Percentiles rank a stretch among this genome's conserved stretches.
Evolutionary conservation across 2,888 invertebrate species (phyloP).

Genomic region (Athetis lepigone): DNA sequence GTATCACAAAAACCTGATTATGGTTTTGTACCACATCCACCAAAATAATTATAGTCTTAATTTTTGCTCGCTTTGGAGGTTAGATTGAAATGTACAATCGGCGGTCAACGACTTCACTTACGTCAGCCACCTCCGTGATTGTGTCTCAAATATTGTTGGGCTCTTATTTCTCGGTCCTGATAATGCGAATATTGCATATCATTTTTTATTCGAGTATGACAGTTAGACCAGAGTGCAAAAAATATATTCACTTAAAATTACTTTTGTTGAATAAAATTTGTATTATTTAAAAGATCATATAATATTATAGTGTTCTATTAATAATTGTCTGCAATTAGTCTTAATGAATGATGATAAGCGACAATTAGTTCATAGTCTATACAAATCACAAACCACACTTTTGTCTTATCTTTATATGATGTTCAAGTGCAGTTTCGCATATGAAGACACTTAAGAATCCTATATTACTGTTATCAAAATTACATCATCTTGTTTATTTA

Average conservation of each 20-base stretch:
- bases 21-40: constrained; percentile 12
- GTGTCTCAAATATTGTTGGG: constrained; percentile 40
- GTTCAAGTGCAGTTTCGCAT: constrained; percentile 27
- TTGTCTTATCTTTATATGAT: constrained; percentile 35
- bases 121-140: constrained; percentile 47
- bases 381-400: constrained; percentile 16
- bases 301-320: neutral
- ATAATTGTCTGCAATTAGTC: neutral
- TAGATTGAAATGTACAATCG: constrained; percentile 25
- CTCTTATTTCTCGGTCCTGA: constrained; percentile 25
- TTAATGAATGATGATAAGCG: constrained; percentile 13
- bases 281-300: neutral
- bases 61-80: constrained; percentile 24
- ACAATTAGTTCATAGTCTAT: constrained; percentile 41
- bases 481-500: constrained; percentile 26
- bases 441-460: constrained; percentile 31
- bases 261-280: too few relatives aligned
- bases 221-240: constrained; percentile 5
- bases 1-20: constrained; percentile 13
- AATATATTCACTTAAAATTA: constrained; percentile 4
- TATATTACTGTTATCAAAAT: constrained; percentile 29
- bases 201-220: constrained; percentile 8
- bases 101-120: constrained; percentile 62
- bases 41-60: constrained; percentile 19
- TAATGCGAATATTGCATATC: constrained; percentile 17